phyloP scores from a whole-genome alignment of 2,113 vertebrate species.

The Hippolais icterina region DNA sequence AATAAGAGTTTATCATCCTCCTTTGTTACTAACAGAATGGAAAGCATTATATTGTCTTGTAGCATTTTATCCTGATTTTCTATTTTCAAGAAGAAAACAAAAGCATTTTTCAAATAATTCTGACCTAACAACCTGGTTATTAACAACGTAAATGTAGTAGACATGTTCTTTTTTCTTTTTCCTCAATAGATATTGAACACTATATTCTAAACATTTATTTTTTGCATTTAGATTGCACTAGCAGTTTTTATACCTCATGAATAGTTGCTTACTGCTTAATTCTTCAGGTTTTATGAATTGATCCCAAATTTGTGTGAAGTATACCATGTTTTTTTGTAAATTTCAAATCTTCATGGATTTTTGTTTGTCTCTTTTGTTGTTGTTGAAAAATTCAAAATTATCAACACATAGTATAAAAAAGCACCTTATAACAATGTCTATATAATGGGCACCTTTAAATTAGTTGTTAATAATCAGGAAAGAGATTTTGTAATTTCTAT shows the following conservation, averaged over 20 bases:
- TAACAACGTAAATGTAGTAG: neutral
- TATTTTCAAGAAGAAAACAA: neutral
- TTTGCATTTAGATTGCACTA: neutral
- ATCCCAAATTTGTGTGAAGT: neutral
- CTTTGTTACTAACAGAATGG: neutral
- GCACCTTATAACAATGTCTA: fast-evolving
- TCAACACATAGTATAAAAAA: neutral
- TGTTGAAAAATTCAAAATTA: neutral
- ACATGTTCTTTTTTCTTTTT: neutral
- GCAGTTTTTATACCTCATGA: neutral
- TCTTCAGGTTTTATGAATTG: neutral
- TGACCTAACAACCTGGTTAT: neutral
- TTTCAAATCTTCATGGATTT: neutral
- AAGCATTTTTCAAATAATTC: neutral
- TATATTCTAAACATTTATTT: neutral
- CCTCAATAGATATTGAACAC: neutral
- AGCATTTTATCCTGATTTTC: neutral
- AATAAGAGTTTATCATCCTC: neutral
- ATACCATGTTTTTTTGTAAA: neutral
- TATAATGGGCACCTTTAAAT: neutral
- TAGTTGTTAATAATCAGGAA: fast-evolving
- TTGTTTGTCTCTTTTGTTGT: neutral
- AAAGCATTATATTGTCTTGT: neutral
- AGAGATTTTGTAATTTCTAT: neutral
- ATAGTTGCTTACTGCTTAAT: neutral